phyloP scores from a whole-genome alignment of 2,797 vertebrate genomes.

The Argentina silus region DNA sequence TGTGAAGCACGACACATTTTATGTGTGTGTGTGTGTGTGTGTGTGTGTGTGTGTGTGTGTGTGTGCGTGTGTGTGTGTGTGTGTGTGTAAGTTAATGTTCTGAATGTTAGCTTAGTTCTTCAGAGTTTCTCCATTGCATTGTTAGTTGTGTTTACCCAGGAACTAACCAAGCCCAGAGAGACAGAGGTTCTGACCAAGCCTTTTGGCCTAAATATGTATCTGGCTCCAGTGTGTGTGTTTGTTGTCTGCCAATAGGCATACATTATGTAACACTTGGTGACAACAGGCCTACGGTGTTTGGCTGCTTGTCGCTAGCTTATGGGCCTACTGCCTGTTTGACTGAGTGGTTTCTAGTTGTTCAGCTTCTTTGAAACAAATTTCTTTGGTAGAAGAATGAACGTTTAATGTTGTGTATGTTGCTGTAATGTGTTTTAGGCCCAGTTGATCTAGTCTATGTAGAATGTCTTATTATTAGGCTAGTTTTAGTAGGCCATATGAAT shows the following conservation, averaged over 20 bases:
- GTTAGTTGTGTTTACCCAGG: neutral
- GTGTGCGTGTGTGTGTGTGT: constrained; percentile 12
- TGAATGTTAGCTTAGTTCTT: neutral
- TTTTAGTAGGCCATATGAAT: neutral
- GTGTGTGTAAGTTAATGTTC: constrained; percentile 1
- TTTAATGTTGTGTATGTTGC: too few species aligned
- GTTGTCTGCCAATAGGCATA: neutral
- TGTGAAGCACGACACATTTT: neutral
- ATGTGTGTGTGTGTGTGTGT: constrained; percentile 4
- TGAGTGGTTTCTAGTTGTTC: too few species aligned
- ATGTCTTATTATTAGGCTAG: neutral
- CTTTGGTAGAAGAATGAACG: neutral
- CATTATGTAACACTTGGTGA: too few species aligned
- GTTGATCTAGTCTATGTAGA: neutral
- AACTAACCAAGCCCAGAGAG: neutral
- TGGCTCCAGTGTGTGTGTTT: neutral
- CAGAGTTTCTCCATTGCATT: too few species aligned
- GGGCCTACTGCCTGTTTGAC: too few species aligned
- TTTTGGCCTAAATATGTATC: neutral
- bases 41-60: constrained; percentile 11
- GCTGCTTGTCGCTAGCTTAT: too few species aligned
- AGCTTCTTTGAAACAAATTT: too few species aligned
- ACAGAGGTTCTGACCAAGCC: too few species aligned
- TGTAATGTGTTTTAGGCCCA: neutral
- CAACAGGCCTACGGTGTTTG: too few species aligned